Percentiles rank a stretch among this genome's conserved stretches.
phyloP scores from a whole-genome alignment of 2,113 vertebrate genomes.

The Semnornis frantzii region DNA sequence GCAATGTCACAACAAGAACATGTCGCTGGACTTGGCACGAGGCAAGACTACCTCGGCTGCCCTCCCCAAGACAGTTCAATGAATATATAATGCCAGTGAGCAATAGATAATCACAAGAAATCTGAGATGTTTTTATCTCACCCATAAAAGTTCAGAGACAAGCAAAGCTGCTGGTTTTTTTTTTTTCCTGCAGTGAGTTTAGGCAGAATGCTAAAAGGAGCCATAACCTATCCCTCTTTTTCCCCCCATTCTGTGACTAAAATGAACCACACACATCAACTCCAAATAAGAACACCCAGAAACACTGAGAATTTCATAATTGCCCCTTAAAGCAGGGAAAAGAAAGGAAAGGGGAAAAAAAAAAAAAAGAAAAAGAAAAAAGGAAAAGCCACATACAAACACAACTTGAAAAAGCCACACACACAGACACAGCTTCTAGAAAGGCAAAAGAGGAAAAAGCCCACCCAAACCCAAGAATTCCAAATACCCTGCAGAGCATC shows the following conservation, averaged over 20 bases:
- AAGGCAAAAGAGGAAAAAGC: neutral
- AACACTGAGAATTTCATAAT: neutral
- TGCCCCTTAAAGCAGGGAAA: neutral
- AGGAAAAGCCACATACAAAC: neutral
- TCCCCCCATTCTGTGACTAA: neutral
- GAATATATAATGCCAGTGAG: neutral
- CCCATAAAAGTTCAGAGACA: constrained; percentile 18
- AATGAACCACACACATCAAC: constrained; percentile 21
- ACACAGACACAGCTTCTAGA: neutral
- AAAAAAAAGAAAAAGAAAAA: neutral
- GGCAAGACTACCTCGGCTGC: constrained; percentile 39
- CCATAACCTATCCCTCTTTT: neutral
- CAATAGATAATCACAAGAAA: neutral
- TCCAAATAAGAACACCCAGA: neutral
- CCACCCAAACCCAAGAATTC: neutral
- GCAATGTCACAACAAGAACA: constrained; percentile 29
- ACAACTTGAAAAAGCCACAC: neutral
- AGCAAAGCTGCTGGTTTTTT: neutral
- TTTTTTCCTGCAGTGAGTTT: neutral
- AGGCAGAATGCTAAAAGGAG: neutral
- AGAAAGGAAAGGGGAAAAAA: neutral
- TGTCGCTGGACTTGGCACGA: constrained; percentile 12
- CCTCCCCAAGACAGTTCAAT: neutral
- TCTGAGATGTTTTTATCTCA: neutral
- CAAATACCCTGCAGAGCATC: neutral